These are phyloP conservation scores for Epizoanthus fatuus DNA, from an alignment of 92 coral and sea anemone species.

Conservation along the genomic window DNA sequence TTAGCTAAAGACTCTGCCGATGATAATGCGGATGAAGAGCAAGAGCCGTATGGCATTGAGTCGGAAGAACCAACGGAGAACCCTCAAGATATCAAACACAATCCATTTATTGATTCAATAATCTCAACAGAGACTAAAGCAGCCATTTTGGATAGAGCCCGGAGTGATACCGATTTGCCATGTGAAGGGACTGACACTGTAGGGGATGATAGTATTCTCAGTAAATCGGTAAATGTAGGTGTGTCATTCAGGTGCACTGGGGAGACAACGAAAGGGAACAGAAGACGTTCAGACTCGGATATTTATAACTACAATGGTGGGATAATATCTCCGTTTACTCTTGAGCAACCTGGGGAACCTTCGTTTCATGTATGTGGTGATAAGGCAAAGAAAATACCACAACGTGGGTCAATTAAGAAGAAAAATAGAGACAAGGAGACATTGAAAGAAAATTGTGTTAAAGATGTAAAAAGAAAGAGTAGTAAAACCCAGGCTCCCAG, in stretches of 20 bases:
- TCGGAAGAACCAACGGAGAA: conserved; percentile 35
- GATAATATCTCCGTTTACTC: conserved; percentile 2
- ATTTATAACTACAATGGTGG: background rate
- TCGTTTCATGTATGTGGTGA: background rate
- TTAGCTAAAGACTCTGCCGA: conserved; percentile 20
- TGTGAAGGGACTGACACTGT: background rate
- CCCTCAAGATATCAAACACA: conserved; percentile 67
- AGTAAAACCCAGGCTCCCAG: conserved; percentile 1
- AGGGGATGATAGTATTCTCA: background rate
- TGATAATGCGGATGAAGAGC: conserved; percentile 10
- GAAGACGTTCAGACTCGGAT: conserved; percentile 25
- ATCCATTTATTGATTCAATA: conserved; percentile 80
- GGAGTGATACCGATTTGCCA: conserved; percentile 15
- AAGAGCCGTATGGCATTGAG: background rate
- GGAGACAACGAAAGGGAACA: background rate
- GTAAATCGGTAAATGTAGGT: conserved; percentile 6
- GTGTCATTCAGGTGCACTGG: background rate
- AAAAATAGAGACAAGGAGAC: background rate
- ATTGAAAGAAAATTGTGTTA: background rate
- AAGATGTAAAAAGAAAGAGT: background rate
- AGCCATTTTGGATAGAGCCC: conserved; percentile 19
- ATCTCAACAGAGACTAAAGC: conserved; percentile 11
- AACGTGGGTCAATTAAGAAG: background rate
- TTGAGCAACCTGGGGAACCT: conserved; percentile 1
- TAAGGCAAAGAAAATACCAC: background rate